Conservation (phyloP, 2,888 invertebrate species). For the Trissoscelio sp. region DNA sequence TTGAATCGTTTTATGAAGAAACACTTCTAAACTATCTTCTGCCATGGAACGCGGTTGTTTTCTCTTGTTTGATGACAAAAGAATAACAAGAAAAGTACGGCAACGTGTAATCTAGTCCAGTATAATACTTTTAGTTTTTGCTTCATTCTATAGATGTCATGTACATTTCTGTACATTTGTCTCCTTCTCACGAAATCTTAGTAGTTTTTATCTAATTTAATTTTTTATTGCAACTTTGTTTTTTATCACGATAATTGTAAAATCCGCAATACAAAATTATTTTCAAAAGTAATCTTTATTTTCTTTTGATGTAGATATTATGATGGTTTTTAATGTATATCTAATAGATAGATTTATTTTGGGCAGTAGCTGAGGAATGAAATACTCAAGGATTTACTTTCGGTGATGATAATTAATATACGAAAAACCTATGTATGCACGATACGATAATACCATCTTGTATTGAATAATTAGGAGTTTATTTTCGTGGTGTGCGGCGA, state of each 20-base stretch:
- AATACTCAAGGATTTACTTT: conserved; percentile 23
- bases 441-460: conserved; percentile 62
- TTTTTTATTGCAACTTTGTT: neutral
- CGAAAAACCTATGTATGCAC: conserved; percentile 55
- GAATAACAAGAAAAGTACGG: conserved; percentile 27
- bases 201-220: neutral
- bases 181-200: neutral
- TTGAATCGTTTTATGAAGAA: neutral
- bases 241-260: neutral
- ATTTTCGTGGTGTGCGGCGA: conserved; percentile 60
- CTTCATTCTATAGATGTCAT: conserved; percentile 7
- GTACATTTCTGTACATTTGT: neutral
- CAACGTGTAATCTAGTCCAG: conserved; percentile 15
- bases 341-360: too few relatives aligned
- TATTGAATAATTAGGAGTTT: conserved; percentile 59
- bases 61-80: conserved; percentile 9
- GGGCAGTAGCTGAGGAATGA: conserved; percentile 18
- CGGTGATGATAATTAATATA: conserved; percentile 34
- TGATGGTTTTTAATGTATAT: neutral
- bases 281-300: neutral
- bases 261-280: neutral
- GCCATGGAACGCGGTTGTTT: conserved; percentile 27
- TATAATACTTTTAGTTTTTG: conserved; percentile 21
- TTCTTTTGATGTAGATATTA: neutral
- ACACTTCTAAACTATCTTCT: conserved; percentile 36